These are phyloP conservation scores for Cheilosia variabilis DNA, from an alignment of 2,888 invertebrate species.

Conservation along the genomic window DNA sequence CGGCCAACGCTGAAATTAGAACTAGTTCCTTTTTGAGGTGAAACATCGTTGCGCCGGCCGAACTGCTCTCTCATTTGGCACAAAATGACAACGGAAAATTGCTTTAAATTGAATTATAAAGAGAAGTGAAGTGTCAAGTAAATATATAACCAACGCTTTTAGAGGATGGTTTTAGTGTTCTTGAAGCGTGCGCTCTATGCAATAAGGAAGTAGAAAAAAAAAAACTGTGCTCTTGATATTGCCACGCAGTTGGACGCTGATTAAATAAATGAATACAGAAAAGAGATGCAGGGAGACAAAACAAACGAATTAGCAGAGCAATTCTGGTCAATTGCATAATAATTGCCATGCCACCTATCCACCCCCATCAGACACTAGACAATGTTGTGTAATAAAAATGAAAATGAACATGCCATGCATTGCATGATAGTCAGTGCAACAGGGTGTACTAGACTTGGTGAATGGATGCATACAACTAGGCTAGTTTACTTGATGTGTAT, in stretches of 20 bases:
- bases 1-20: constrained; percentile 38
- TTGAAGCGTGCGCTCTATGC: constrained; percentile 57
- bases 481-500: neutral
- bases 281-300: neutral
- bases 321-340: constrained; percentile 58
- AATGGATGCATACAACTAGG: constrained; percentile 5
- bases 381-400: constrained; percentile 18
- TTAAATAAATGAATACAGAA: constrained; percentile 23
- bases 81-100: constrained; percentile 13
- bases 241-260: constrained; percentile 37
- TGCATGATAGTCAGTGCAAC: constrained; percentile 28
- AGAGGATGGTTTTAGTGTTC: constrained; percentile 19
- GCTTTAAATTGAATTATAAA: constrained; percentile 52
- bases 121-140: constrained; percentile 57
- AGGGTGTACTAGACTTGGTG: constrained; percentile 9
- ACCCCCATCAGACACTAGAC: constrained; percentile 3
- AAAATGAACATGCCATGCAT: constrained; percentile 38
- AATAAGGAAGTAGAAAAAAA: constrained; percentile 51
- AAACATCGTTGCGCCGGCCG: neutral
- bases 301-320: constrained; percentile 21
- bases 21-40: constrained; percentile 40
- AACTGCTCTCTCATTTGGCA: constrained; percentile 25
- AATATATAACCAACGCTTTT: constrained; percentile 41
- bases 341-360: constrained; percentile 21
- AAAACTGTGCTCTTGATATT: constrained; percentile 4